phyloP scores from a whole-genome alignment of 2,113 vertebrate genomes.

The Lynx canadensis region DNA sequence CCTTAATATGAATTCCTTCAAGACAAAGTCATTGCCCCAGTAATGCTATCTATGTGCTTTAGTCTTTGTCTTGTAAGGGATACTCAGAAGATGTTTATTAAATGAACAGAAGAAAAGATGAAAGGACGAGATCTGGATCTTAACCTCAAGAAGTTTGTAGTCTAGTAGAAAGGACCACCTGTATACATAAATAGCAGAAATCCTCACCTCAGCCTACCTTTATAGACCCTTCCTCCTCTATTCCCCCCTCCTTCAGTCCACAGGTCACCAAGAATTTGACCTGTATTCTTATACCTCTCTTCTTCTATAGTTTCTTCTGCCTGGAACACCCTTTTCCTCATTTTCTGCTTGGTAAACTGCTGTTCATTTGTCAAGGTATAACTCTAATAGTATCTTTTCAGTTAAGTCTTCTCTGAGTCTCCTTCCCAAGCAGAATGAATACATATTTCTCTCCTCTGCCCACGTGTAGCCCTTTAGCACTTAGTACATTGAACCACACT shows the following conservation, averaged over 20 bases:
- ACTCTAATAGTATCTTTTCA: neutral
- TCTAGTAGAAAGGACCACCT: neutral
- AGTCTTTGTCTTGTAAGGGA: neutral
- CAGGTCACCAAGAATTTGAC: neutral
- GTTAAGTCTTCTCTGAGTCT: neutral
- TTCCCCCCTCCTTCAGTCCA: neutral
- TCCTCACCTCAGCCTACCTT: neutral
- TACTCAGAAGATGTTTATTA: neutral
- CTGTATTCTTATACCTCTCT: neutral
- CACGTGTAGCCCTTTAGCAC: neutral
- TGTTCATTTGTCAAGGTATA: neutral
- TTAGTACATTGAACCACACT: neutral
- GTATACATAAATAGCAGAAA: neutral
- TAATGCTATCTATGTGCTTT: neutral
- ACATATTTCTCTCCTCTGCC: neutral
- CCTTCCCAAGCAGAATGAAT: neutral
- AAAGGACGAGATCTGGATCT: neutral
- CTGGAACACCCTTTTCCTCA: neutral
- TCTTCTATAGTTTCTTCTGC: neutral
- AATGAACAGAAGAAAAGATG: neutral
- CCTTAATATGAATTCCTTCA: neutral
- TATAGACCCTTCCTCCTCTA: neutral
- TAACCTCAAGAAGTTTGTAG: neutral
- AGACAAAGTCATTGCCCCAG: neutral
- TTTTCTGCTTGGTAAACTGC: neutral